phyloP scores from a whole-genome alignment of 2,888 invertebrate species.

The Conus canariensis region DNA sequence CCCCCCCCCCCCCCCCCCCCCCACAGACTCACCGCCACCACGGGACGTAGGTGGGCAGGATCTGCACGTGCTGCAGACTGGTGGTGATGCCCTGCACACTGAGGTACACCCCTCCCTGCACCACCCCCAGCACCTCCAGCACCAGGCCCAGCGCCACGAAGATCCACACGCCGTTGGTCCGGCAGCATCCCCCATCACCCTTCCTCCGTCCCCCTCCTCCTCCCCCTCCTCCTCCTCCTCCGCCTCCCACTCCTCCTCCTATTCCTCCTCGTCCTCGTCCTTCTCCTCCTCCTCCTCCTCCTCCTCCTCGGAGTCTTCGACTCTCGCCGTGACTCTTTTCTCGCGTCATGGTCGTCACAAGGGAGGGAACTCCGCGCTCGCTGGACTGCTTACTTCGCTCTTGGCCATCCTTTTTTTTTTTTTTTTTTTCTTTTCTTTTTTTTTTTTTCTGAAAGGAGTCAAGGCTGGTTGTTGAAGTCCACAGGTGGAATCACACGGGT shows the following conservation, averaged over 20 bases:
- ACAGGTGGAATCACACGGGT: neutral
- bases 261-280: neutral
- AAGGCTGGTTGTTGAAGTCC: neutral
- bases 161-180: slow-evolving; percentile 81
- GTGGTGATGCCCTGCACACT: slow-evolving; percentile 89
- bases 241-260: neutral
- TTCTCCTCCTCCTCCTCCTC: neutral
- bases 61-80: slow-evolving; percentile 88
- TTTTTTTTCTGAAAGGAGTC: neutral
- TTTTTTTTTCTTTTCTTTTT: neutral
- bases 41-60: slow-evolving; percentile 95
- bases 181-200: neutral
- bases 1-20: too few relatives aligned
- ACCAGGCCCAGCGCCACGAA: slow-evolving; percentile 89
- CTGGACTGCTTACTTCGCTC: too few relatives aligned
- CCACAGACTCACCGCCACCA: slow-evolving; percentile 88
- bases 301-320: neutral
- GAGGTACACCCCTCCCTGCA: slow-evolving; percentile 89
- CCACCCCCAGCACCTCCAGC: slow-evolving; percentile 83
- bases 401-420: too few relatives aligned
- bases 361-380: neutral
- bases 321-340: neutral
- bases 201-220: neutral
- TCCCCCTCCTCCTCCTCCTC: neutral
- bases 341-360: neutral